phyloP scores from a whole-genome alignment of 2,113 vertebrate genomes.

The Cairina moschata region DNA sequence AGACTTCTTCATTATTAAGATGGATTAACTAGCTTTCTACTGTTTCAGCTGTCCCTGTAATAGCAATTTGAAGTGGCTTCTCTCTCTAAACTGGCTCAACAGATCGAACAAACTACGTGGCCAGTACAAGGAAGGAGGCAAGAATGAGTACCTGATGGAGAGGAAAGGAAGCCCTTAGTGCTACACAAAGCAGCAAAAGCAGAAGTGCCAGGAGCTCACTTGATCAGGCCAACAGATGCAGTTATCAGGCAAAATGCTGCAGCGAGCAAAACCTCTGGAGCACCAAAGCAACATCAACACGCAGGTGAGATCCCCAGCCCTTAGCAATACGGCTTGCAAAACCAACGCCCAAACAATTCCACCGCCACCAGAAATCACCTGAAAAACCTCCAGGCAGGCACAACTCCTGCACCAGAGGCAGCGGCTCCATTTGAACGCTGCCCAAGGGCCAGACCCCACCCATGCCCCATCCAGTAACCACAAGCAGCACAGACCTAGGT shows the following conservation, averaged over 20 bases:
- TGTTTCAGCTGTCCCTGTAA: not conserved
- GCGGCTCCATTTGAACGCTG: not conserved
- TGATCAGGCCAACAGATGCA: no score
- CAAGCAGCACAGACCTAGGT: accelerated
- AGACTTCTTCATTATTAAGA: not conserved
- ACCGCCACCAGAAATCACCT: accelerated
- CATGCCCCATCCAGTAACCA: accelerated
- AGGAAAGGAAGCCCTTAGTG: not conserved
- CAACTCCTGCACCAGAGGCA: accelerated
- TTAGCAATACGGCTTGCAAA: accelerated
- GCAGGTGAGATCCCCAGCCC: accelerated
- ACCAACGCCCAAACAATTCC: not conserved
- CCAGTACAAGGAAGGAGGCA: not conserved
- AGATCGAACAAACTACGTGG: no score
- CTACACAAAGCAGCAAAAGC: not conserved
- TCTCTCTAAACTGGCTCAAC: not conserved
- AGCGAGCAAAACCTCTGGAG: accelerated
- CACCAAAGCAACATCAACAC: accelerated
- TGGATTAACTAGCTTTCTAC: not conserved
- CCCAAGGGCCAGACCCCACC: not conserved
- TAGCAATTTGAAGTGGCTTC: not conserved
- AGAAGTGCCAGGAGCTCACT: not conserved
- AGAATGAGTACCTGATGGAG: not conserved
- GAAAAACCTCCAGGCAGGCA: accelerated
- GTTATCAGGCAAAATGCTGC: not conserved